phyloP scores from a whole-genome alignment of 2,888 invertebrate species.

The Papilio gigon region DNA sequence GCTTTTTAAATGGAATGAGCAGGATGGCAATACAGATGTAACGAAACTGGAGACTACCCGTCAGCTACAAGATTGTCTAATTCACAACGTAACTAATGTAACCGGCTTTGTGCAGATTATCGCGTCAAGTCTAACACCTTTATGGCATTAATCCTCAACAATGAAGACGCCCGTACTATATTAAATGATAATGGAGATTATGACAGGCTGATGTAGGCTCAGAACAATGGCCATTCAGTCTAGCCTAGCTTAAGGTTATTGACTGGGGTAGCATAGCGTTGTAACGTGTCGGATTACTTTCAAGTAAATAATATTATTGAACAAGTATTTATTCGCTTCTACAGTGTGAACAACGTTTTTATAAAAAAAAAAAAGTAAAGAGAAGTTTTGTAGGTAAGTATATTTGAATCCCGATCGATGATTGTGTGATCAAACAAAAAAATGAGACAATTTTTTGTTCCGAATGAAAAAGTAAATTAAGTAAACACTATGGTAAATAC shows the following conservation, averaged over 20 bases:
- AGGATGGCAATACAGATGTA: no score
- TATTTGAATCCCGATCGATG: no score
- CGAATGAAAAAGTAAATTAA: no score
- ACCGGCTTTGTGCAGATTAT: constrained; percentile 46
- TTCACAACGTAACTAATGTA: constrained; percentile 37
- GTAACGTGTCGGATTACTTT: not conserved
- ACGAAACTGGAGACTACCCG: not conserved
- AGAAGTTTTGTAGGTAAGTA: no score
- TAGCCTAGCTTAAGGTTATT: constrained; percentile 56
- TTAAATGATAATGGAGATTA: constrained; percentile 58
- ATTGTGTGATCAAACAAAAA: no score
- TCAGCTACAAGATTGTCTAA: constrained; percentile 32
- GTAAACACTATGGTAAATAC: no score
- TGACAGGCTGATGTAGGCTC: constrained; percentile 44
- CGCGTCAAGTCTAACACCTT: constrained; percentile 53
- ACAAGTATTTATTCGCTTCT: no score
- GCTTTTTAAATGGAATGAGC: no score
- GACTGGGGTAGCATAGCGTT: constrained; percentile 47
- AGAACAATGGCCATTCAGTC: constrained; percentile 55
- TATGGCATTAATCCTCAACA: constrained; percentile 52
- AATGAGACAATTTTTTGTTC: no score
- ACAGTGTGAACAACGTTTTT: no score
- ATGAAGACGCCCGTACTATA: constrained; percentile 55
- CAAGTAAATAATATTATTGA: not conserved
- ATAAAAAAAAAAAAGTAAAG: no score